Conservation (phyloP, 2,113 vertebrate species). For the Phalacrocorax brasilianus region DNA sequence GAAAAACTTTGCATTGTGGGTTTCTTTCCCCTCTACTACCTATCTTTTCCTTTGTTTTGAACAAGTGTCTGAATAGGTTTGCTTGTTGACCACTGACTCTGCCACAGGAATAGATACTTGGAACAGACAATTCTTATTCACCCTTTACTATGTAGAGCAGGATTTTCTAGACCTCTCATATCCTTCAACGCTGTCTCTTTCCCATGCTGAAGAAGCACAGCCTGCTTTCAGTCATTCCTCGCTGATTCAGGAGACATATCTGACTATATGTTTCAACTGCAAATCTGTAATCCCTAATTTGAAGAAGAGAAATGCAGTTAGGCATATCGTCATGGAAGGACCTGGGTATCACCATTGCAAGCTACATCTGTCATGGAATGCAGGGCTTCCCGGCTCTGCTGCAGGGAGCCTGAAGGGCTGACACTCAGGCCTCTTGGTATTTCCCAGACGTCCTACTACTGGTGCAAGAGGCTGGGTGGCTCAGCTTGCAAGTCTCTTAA, state of each 20-base stretch:
- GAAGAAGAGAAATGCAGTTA: not conserved
- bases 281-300: not conserved
- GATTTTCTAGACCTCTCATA: not conserved
- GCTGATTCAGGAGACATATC: not conserved
- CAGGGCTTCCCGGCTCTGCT: not conserved
- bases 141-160: not conserved
- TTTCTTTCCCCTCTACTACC: not conserved
- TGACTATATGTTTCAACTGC: not conserved
- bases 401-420: not conserved
- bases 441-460: not conserved
- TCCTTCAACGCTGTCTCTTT: not conserved
- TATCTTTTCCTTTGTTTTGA: not conserved
- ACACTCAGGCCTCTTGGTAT: not conserved
- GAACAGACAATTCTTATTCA: not conserved
- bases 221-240: not conserved
- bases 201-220: not conserved
- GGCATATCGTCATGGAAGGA: not conserved
- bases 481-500: not conserved
- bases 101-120: not conserved
- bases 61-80: not conserved
- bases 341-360: rapidly evolving
- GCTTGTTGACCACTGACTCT: not conserved
- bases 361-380: too few species aligned
- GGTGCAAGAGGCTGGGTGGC: not conserved
- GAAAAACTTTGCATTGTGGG: not conserved